Percentiles rank a stretch among this genome's conserved stretches.
Evolutionary conservation across 2,797 vertebrate species (phyloP).

Genomic region (Coreius guichenoti): DNA sequence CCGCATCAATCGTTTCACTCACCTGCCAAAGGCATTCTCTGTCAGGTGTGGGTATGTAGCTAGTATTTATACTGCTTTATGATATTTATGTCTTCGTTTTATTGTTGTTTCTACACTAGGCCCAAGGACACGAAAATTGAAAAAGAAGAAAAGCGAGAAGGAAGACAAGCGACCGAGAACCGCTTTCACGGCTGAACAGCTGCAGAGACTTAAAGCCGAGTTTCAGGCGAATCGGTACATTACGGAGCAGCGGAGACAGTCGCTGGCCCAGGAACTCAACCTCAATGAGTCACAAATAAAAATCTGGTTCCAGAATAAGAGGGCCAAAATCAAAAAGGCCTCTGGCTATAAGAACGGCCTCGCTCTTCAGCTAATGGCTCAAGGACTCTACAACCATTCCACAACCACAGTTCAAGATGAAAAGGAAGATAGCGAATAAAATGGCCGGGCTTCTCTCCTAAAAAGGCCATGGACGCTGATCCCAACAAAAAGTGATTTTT

Average conservation of each 20-base stretch:
- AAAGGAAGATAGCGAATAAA: constrained; percentile 92
- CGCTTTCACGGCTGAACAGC: constrained; percentile 96
- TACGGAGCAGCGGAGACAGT: constrained; percentile 96
- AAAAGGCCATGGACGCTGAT: constrained; percentile 42
- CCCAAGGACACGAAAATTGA: constrained; percentile 95
- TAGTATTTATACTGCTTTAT: constrained; percentile 51
- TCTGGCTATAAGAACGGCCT: constrained; percentile 94
- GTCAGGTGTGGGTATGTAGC: constrained; percentile 1
- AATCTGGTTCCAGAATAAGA: constrained; percentile 99
- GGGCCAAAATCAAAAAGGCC: constrained; percentile 97
- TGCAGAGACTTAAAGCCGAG: constrained; percentile 96
- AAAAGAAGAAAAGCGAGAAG: constrained; percentile 97
- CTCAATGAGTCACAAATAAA: constrained; percentile 98
- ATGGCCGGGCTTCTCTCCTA: constrained; percentile 47
- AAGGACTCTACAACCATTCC: constrained; percentile 98
- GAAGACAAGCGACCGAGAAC: constrained; percentile 96
- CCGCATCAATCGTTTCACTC: background rate
- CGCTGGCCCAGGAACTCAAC: constrained; percentile 92
- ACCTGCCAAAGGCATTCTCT: background rate
- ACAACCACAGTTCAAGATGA: constrained; percentile 94
- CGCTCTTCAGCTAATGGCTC: constrained; percentile 97
- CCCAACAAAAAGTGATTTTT: constrained; percentile 36
- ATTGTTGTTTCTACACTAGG: constrained; percentile 87
- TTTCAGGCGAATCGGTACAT: constrained; percentile 97
- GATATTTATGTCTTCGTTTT: constrained; percentile 75